Evolutionary conservation across 2,888 invertebrate species (phyloP).

Genomic region (Autographa gamma): DNA sequence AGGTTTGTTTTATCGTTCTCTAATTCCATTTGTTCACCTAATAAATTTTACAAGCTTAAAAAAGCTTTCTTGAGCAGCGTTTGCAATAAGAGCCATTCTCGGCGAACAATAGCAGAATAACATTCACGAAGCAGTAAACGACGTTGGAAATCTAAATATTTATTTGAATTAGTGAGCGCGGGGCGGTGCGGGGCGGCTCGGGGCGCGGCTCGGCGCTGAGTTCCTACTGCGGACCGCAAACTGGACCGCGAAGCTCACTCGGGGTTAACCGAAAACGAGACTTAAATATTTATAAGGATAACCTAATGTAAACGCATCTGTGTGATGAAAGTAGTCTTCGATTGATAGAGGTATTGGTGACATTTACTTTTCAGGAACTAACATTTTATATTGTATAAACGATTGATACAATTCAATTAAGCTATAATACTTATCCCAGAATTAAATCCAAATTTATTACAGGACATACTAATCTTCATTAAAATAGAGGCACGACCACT

Average conservation of each 20-base stretch:
- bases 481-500: no score
- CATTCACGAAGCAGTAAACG: constrained; percentile 70
- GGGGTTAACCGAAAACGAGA: constrained; percentile 62
- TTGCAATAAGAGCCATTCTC: constrained; percentile 66
- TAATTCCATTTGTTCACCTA: constrained; percentile 61
- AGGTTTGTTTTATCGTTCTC: constrained; percentile 62
- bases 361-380: neutral
- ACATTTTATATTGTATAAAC: no score
- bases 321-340: constrained; percentile 38
- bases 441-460: no score
- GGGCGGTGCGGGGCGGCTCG: constrained; percentile 51
- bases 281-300: constrained; percentile 66
- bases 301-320: constrained; percentile 54
- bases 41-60: constrained; percentile 73
- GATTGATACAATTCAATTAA: no score
- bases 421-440: no score
- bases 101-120: constrained; percentile 72
- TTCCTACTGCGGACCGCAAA: constrained; percentile 63
- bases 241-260: constrained; percentile 63
- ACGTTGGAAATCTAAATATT: constrained; percentile 74
- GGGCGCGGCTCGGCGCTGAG: constrained; percentile 58
- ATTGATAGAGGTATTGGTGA: constrained; percentile 31
- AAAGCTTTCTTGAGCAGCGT: constrained; percentile 54
- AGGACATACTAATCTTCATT: no score
- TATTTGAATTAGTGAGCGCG: constrained; percentile 71